These are phyloP conservation scores for Drosophila ohnishii DNA, from an alignment of 1,140 invertebrate genomes.

Conservation along the genomic window DNA sequence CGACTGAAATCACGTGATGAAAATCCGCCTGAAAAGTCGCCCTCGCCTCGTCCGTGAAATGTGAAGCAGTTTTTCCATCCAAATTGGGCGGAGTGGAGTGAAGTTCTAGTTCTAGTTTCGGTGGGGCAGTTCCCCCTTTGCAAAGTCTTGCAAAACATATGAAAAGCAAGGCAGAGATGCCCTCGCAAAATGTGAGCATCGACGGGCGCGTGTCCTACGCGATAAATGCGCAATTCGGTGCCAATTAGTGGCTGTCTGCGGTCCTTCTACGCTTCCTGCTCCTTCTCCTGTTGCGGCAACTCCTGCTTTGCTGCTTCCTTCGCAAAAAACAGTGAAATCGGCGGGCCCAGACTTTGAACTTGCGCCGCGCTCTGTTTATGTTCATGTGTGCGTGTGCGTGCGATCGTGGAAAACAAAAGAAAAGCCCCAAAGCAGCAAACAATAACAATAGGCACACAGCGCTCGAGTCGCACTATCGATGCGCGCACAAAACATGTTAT, in stretches of 20 bases:
- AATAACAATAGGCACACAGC: slow-evolving; percentile 48
- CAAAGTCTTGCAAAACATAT: slow-evolving; percentile 23
- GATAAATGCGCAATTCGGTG: slow-evolving; percentile 71
- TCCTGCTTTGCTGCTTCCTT: slow-evolving; percentile 15
- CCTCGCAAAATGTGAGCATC: slow-evolving; percentile 52
- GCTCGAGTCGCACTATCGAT: slow-evolving; percentile 20
- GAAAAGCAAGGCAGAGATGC: slow-evolving; percentile 28
- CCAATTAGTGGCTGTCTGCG: slow-evolving; percentile 65
- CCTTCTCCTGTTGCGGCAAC: slow-evolving; percentile 19
- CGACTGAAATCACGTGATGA: slow-evolving; percentile 69
- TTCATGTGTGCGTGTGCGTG: slow-evolving; percentile 35
- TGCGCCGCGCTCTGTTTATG: slow-evolving; percentile 39
- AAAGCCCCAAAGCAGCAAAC: slow-evolving; percentile 58
- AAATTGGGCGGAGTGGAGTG: slow-evolving; percentile 55
- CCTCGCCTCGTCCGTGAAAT: slow-evolving; percentile 61
- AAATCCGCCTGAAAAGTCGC: slow-evolving; percentile 70
- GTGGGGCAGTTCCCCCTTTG: neutral
- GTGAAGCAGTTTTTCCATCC: slow-evolving; percentile 55
- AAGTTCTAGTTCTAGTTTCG: slow-evolving; percentile 20
- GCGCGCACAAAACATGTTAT: slow-evolving; percentile 48
- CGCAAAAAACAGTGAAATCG: slow-evolving; percentile 27
- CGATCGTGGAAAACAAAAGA: slow-evolving; percentile 72
- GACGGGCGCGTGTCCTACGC: slow-evolving; percentile 55
- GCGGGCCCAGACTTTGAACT: slow-evolving; percentile 69
- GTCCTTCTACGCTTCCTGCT: slow-evolving; percentile 26